Conservation (phyloP, 64 coral and sea anemone genomes). For the Orbicella faveolata region DNA sequence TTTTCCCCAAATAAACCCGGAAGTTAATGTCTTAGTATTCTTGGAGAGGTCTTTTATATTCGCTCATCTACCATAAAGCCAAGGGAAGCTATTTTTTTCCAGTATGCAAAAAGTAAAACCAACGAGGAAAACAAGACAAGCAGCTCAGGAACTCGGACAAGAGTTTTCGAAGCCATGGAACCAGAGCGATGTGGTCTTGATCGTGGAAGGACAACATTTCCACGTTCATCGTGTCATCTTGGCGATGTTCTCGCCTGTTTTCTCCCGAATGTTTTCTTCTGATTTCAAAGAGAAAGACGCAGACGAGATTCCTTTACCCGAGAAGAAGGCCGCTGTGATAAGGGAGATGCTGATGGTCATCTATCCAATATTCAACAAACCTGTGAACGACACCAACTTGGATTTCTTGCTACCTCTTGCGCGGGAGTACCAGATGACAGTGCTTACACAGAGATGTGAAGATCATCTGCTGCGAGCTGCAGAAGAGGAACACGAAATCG, state of each 20-base stretch:
- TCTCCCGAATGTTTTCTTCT: conserved; percentile 10
- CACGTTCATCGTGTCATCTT: conserved; percentile 21
- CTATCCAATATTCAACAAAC: conserved; percentile 8
- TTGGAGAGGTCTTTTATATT: not conserved
- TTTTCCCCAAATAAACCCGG: not conserved
- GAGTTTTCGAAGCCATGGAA: conserved; percentile 34
- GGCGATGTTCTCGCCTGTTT: not conserved
- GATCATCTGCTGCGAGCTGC: not conserved
- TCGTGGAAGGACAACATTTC: conserved; percentile 6
- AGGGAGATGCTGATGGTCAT: conserved; percentile 4
- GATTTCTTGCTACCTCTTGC: not conserved
- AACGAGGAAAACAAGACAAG: not conserved
- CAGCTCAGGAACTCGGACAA: not conserved
- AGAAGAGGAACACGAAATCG: not conserved
- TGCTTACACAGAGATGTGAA: conserved; percentile 25
- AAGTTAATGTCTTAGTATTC: not conserved
- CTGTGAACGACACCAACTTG: not conserved
- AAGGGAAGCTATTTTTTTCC: not conserved
- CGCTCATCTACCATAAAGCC: too few species aligned
- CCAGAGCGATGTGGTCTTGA: conserved; percentile 2
- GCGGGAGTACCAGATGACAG: conserved; percentile 2
- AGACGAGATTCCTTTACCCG: not conserved
- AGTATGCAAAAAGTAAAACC: not conserved
- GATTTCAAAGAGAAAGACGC: conserved; percentile 34
- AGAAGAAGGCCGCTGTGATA: not conserved